These are phyloP conservation scores for Drosophila neotestacea DNA, from an alignment of 2,888 invertebrate species.

Conservation along the genomic window DNA sequence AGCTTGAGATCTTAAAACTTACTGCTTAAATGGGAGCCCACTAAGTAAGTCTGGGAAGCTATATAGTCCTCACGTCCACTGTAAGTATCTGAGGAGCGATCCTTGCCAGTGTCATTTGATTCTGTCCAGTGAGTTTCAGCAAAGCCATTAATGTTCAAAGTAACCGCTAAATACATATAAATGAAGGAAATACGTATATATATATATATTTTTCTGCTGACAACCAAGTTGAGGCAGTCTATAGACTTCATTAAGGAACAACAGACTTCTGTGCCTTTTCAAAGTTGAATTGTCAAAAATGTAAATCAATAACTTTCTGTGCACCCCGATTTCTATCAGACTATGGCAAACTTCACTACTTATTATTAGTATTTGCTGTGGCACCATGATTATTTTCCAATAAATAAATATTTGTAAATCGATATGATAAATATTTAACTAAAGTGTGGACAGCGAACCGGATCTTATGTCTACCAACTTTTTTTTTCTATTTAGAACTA, in stretches of 20 bases:
- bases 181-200: neutral
- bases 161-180: constrained; percentile 48
- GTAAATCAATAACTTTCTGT: too few relatives aligned
- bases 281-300: too few relatives aligned
- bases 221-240: too few relatives aligned
- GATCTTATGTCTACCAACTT: neutral
- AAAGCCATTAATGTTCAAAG: constrained; percentile 64
- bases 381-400: too few relatives aligned
- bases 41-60: constrained; percentile 84
- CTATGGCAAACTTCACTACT: too few relatives aligned
- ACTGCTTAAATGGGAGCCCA: constrained; percentile 84
- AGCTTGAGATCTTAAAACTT: neutral
- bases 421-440: neutral
- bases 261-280: too few relatives aligned
- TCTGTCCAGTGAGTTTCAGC: constrained; percentile 71
- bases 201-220: neutral
- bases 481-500: too few relatives aligned
- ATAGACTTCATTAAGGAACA: too few relatives aligned
- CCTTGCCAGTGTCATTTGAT: constrained; percentile 1
- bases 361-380: too few relatives aligned
- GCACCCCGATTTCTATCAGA: too few relatives aligned
- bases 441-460: neutral
- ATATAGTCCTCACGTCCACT: constrained; percentile 84
- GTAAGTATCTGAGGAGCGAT: constrained; percentile 25
- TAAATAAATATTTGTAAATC: neutral